phyloP scores from a whole-genome alignment of 2,888 invertebrate species.

The Cephus sareptanus region DNA sequence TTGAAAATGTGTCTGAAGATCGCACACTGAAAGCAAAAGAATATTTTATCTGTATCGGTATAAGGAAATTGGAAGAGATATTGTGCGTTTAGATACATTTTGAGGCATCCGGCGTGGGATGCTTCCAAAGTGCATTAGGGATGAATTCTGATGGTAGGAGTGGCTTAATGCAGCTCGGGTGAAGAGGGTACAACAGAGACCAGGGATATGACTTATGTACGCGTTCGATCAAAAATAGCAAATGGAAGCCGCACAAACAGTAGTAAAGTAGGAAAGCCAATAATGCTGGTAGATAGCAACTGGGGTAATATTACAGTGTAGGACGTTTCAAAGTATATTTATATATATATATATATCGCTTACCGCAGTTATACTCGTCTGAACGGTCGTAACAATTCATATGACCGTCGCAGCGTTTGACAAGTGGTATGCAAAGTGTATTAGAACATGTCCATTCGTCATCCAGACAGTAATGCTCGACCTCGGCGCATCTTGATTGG shows the following conservation, averaged over 20 bases:
- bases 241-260: slow-evolving; percentile 49
- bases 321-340: slow-evolving; percentile 23
- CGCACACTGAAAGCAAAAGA: slow-evolving; percentile 70
- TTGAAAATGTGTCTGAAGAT: slow-evolving; percentile 76
- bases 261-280: slow-evolving; percentile 31
- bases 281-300: slow-evolving; percentile 22
- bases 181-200: background rate
- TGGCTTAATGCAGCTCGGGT: background rate
- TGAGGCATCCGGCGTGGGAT: too few relatives aligned
- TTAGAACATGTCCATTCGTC: slow-evolving; percentile 80
- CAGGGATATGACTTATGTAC: background rate
- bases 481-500: slow-evolving; percentile 67
- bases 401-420: slow-evolving; percentile 77
- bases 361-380: slow-evolving; percentile 81
- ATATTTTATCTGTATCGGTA: background rate
- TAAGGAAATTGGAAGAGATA: background rate
- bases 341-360: slow-evolving; percentile 32
- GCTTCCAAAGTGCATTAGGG: too few relatives aligned
- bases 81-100: too few relatives aligned
- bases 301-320: slow-evolving; percentile 37
- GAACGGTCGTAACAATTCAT: slow-evolving; percentile 81
- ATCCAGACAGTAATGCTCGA: slow-evolving; percentile 71
- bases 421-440: slow-evolving; percentile 74
- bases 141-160: too few relatives aligned
- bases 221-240: slow-evolving; percentile 26